phyloP scores from a whole-genome alignment of 2,888 invertebrate genomes.

The Sphaerophoria rueppellii region DNA sequence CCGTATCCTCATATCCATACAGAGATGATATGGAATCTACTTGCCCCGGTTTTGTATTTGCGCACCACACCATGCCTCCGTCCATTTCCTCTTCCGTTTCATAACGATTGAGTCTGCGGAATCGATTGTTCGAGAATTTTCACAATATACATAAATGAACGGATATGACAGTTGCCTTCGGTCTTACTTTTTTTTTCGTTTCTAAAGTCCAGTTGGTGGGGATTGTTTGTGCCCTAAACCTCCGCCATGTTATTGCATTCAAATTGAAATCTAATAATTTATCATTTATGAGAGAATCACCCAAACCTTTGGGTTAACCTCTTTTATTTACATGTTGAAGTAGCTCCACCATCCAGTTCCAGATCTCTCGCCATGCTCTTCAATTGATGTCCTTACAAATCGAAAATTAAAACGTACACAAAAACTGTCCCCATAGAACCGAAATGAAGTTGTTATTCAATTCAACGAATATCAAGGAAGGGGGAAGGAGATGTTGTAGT shows the following conservation, averaged over 20 bases:
- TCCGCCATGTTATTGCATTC: conserved; percentile 63
- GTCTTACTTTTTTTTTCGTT: neutral
- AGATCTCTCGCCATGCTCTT: neutral
- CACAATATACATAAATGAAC: conserved; percentile 25
- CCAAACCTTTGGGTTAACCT: conserved; percentile 9
- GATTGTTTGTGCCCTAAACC: conserved; percentile 12
- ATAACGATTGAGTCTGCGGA: conserved; percentile 19
- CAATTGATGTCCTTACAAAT: conserved; percentile 16
- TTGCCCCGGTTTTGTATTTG: neutral
- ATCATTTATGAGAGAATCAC: conserved; percentile 70
- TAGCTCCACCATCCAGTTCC: neutral
- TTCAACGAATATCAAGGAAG: conserved; percentile 50
- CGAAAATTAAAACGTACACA: conserved; percentile 26
- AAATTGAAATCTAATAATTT: conserved; percentile 73
- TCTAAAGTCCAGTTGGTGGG: neutral
- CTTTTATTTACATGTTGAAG: neutral
- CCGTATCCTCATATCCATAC: neutral
- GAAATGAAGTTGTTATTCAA: conserved; percentile 70
- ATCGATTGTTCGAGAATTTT: conserved; percentile 44
- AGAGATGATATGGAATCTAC: conserved; percentile 24
- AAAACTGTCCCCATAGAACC: neutral
- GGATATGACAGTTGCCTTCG: conserved; percentile 42
- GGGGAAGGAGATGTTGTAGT: too few species aligned
- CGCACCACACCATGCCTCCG: neutral
- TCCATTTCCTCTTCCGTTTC: conserved; percentile 9